These are phyloP conservation scores for Endomychus coccineus DNA, from an alignment of 2,888 invertebrate genomes.

Conservation along the genomic window DNA sequence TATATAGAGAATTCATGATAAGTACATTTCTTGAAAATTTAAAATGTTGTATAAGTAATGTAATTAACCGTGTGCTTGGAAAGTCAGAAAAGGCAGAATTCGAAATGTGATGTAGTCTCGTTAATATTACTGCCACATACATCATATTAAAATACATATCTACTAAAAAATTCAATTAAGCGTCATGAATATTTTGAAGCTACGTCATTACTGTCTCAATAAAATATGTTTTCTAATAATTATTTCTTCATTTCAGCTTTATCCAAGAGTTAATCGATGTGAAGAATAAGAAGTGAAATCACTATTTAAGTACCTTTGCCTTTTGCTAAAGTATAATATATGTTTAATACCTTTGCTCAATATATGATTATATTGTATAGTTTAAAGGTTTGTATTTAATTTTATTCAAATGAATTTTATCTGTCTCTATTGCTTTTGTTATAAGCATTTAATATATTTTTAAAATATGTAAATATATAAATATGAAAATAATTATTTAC, in stretches of 20 bases:
- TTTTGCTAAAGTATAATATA: constrained; percentile 23
- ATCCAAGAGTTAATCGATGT: constrained; percentile 40
- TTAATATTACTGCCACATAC: not conserved
- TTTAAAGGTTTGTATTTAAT: constrained; percentile 32
- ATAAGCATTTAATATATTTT: constrained; percentile 42
- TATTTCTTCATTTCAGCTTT: constrained; percentile 35
- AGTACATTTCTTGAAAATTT: too few relatives aligned
- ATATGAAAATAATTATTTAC: constrained; percentile 39
- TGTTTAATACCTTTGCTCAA: constrained; percentile 40
- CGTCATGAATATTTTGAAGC: not conserved
- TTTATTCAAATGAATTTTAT: constrained; percentile 23
- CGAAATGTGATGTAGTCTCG: too few relatives aligned
- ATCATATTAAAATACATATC: not conserved
- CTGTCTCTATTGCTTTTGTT: constrained; percentile 35
- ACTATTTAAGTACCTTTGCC: constrained; percentile 33
- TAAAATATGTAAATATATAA: constrained; percentile 43
- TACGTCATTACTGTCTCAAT: not conserved
- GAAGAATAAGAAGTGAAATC: constrained; percentile 33
- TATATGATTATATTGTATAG: constrained; percentile 41
- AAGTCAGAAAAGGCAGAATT: too few relatives aligned
- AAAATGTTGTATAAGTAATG: too few relatives aligned
- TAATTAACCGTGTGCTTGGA: too few relatives aligned
- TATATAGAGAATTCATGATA: too few relatives aligned
- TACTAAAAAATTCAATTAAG: not conserved
- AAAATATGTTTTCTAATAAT: constrained; percentile 1